Base-by-base conservation (phyloP, 2,113 vertebrate species). In the Pelmatolapia mariae region DNA sequence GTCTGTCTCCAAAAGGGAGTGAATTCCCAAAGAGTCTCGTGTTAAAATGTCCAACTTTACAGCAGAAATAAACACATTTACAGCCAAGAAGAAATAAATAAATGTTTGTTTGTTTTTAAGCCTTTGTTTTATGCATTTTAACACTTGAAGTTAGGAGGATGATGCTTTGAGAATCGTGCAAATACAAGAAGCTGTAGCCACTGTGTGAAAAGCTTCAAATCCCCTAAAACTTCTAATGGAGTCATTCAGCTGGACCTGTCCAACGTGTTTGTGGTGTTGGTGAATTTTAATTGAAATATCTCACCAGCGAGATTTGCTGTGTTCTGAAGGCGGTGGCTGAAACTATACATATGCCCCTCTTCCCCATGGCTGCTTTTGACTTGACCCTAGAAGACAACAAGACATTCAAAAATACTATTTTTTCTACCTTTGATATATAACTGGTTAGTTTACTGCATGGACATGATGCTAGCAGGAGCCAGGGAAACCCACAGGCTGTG, bases 341-440 rank as follows among this genome's bases (percentile, higher is more conserved):
- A 61, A 1, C 59, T 66, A 36, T 36, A 36, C 9, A n/a, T 36
- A n/a, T 5, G 31, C 31, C 6, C 31, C 61, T 36, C 57, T 61
- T 0, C 18, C 18, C 18, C 61, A 7, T 24, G 1, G 22, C 18
- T 10, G 29, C 59, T 19, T 36, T 36, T 0, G 18, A 54, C 1
- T 54, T 63, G 31, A 19, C 18, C 59, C 31, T 1, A 54, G 9
- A 66, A 19, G 61, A n/a, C 3, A n/a, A 36, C 31, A 31, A 66
- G 54, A 57, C 6, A 10, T 63, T 63, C 3, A 10, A 63, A 63
- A 63, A 19, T 4, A 63, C 59, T 7, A 26, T 26, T 16, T 19
- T 19, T 36, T 63, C 31, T 11, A n/a, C 1, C 10, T 63, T 63
- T 19, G 59, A 19, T 19, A 19, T 36, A 36, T n/a, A 63, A 33